Evolutionary conservation across 2,797 vertebrate species (phyloP), one percentile per base, ranked within the genome.

Genomic region (Galagoides demidoff): DNA sequence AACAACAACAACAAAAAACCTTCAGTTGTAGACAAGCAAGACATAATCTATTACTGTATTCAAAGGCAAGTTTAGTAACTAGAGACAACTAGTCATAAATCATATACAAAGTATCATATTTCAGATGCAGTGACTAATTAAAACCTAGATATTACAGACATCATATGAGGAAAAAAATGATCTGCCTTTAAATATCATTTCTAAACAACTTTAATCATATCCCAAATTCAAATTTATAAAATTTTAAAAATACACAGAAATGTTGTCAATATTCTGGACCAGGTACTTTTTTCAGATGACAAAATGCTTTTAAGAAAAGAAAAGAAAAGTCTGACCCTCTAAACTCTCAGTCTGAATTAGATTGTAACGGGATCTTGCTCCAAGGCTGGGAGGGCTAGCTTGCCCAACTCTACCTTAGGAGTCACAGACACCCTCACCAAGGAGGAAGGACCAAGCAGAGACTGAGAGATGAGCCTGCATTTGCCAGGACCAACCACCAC

Each of bases 171-270:
- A 57, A 13, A 64, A 90, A 64, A 23, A 45, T 63, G 45, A 59
- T 71, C n/a, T 92, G 66, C 39, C n/a, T 66, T 87, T 87, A 76
- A 93, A 76, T 45, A 19, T 78, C 39, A 86, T 93, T 95, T 96
- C 45, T 64, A 89, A 92, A 93, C 20, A 86, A 31, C 31, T 91
- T 82, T 85, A 89, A 85, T 90, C 43, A 57, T 87, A 81, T 16
- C 16, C 5, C 68, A 49, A 29, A 94, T 90, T 76, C 20, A 92
- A 90, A 92, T 34, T 39, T 89, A 6, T 77, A 14, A 71, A 83
- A 7, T 59, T 61, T 89, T 93, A 43, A 83, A 89, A 37, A 89
- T 39, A n/a, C 59, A 74, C 71, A 77, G 23, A 87, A 27, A 52
- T 81, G 64, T 20, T 57, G 13, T 81, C 63, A 87, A 29, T 39